Base-by-base conservation (phyloP, 2,888 invertebrate genomes). In the Muscina levida region DNA sequence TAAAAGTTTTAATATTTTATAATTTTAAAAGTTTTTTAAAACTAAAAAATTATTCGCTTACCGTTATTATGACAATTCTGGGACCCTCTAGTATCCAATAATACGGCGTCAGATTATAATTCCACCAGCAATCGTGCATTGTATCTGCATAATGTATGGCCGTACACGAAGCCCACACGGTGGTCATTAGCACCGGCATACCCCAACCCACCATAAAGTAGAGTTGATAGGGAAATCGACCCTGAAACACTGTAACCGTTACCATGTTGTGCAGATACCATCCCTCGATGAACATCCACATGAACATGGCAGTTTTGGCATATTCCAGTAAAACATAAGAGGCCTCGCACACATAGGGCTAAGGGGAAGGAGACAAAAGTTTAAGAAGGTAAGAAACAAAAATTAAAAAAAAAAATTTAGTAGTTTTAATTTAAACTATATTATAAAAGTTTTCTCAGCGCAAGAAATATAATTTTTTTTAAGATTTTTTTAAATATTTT, bases 201-300 rank as follows among this genome's bases (percentile, higher is more conserved):
- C 95, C 94, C 96, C 96, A 97, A 0, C 96, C 97, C 1, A 94
- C 89, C 10, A 93, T 86, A 59, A 93, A 93, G 87, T 94, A 94
- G 76, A 93, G 91, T 1, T 91, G 91, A 79, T 93, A 92, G 0
- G 91, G 90, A 46, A 91, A 89, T 0, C 87, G 87, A 77, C 94
- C 94, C 87, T 94, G 93, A 85, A 96, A 93, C 0, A 94, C 93
- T 5, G 94, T 93, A 0, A 94, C 93, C 72, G 97, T 95, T 46
- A 97, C 94, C 89, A 96, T 94, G 82, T 94, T 95, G 89, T 98
- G 96, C 24, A 98, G 91, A 87, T 97, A 97, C 13, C 97, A 91
- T 0, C 98, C 98, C 89, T 98, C 98, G 70, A 98, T 95, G 86
- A 98, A 96, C 97, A 98, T 98, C 98, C 98, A 98, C 93, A 95